Conservation (phyloP, 1,140 invertebrate genomes). For the Ladona fulva region DNA sequence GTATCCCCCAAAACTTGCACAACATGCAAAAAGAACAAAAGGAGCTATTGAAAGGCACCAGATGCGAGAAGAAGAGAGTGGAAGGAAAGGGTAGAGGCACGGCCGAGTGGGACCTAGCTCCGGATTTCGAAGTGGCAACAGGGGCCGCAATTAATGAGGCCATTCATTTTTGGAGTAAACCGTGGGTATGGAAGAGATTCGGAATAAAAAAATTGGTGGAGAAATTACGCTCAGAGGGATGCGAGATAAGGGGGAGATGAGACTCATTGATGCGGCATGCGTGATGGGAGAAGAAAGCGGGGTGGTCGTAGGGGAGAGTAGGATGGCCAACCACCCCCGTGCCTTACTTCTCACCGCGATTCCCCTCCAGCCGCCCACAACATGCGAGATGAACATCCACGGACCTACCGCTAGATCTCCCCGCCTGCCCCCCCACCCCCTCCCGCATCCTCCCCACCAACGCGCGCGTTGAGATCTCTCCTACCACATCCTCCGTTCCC, state of each 20-base stretch:
- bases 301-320: not conserved
- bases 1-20: no score
- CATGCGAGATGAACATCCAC: not conserved
- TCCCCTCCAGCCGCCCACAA: not conserved
- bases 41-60: no score
- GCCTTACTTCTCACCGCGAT: not conserved
- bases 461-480: not conserved
- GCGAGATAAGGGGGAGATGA: not conserved
- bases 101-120: no score
- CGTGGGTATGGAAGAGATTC: not conserved
- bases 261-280: not conserved
- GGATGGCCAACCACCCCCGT: not conserved
- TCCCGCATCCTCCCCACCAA: not conserved
- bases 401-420: not conserved
- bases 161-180: constrained; percentile 1
- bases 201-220: not conserved
- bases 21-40: no score
- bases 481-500: not conserved
- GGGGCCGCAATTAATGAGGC: not conserved
- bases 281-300: not conserved
- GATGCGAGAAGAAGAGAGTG: no score
- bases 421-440: not conserved
- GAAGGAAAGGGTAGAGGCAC: no score
- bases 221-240: not conserved
- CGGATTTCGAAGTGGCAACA: no score